A percentile compares a stretch with the other conserved stretches of the same genome.
These are phyloP conservation scores for Calameuta idolon DNA, from an alignment of 2,888 invertebrate genomes.

Conservation along the genomic window DNA sequence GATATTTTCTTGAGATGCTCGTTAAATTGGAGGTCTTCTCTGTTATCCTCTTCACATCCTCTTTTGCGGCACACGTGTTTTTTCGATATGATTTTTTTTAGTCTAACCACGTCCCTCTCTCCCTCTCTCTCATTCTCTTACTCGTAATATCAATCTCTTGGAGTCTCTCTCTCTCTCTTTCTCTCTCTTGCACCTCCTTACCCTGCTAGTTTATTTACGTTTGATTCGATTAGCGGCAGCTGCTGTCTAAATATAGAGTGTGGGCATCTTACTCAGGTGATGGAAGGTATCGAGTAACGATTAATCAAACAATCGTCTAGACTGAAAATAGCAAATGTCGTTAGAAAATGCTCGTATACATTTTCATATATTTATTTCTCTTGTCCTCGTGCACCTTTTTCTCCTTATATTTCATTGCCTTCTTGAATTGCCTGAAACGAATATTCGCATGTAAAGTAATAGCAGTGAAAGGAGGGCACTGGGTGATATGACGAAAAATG, in stretches of 20 bases:
- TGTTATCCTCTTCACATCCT: neutral
- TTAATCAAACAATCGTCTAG: constrained; percentile 19
- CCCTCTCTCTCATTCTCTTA: constrained; percentile 12
- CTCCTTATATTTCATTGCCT: neutral
- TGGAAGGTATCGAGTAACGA: constrained; percentile 53
- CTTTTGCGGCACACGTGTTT: neutral
- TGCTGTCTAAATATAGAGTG: constrained; percentile 51
- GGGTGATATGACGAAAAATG: neutral
- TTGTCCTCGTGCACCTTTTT: neutral
- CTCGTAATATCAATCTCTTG: neutral
- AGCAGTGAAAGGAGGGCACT: neutral
- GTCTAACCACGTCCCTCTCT: neutral
- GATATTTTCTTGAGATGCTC: constrained; percentile 4
- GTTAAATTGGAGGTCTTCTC: neutral
- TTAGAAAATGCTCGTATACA: neutral
- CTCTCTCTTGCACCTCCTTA: constrained; percentile 19
- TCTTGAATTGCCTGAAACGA: neutral
- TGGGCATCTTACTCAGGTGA: constrained; percentile 31
- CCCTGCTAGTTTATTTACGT: constrained; percentile 57
- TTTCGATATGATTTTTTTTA: neutral
- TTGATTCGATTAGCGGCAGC: constrained; percentile 55
- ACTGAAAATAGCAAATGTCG: neutral
- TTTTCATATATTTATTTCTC: neutral
- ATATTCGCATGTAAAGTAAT: neutral
- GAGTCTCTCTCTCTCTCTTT: constrained; percentile 11